Percentiles rank a stretch among this genome's conserved stretches.
Evolutionary conservation across 2,113 vertebrate species (phyloP).

Genomic region (Tragelaphus buxtoni): DNA sequence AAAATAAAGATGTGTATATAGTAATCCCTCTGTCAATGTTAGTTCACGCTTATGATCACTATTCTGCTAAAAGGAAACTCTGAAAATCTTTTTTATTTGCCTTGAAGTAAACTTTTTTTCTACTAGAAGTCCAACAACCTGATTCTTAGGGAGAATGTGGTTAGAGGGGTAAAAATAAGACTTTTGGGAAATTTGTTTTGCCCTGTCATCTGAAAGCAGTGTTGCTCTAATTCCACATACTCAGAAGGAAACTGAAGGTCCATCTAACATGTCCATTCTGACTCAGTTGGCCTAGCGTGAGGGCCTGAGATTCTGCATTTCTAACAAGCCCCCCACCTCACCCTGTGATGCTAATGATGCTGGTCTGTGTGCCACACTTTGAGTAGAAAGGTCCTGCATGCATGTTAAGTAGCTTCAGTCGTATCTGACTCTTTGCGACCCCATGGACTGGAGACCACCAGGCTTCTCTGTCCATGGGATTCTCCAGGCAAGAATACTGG

Average conservation of each 20-base stretch:
- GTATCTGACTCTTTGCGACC: not conserved
- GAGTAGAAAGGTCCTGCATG: not conserved
- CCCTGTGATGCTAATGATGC: not conserved
- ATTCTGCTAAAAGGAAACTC: not conserved
- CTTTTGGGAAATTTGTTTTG: not conserved
- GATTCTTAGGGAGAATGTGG: not conserved
- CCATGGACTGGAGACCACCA: not conserved
- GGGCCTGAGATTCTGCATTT: not conserved
- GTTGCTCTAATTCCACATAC: not conserved
- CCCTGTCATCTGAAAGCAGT: not conserved
- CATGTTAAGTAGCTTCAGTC: not conserved
- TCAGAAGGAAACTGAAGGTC: not conserved
- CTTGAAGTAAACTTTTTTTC: not conserved
- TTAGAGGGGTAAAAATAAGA: not conserved
- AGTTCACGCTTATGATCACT: not conserved
- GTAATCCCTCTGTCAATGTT: not conserved
- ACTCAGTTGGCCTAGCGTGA: not conserved
- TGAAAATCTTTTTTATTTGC: not conserved
- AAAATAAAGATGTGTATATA: not conserved
- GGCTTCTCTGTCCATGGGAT: not conserved
- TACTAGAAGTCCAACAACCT: not conserved
- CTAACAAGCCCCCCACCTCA: not conserved
- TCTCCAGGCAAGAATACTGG: not conserved
- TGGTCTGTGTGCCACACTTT: not conserved
- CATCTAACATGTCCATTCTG: not conserved